Evolutionary conservation across 1,140 invertebrate species (phyloP).

Genomic region (Thaumetopoea pityocampa): DNA sequence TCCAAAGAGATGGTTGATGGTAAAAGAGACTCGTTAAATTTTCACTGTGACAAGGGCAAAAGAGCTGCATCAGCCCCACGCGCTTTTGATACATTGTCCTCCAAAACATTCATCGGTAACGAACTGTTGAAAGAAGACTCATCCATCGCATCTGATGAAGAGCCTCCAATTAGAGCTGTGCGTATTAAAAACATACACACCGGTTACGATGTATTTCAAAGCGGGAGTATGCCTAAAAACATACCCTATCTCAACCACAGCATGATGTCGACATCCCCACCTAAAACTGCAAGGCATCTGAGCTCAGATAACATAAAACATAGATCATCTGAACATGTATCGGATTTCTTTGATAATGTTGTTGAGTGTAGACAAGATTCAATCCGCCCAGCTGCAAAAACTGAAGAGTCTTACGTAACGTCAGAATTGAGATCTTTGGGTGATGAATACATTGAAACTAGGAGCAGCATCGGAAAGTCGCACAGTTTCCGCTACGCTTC

Average conservation of each 20-base stretch:
- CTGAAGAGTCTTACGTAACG: conserved; percentile 49
- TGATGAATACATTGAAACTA: conserved; percentile 59
- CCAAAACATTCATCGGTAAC: conserved; percentile 60
- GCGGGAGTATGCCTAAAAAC: conserved; percentile 65
- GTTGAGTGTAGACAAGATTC: conserved; percentile 43
- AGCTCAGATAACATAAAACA: conserved; percentile 63
- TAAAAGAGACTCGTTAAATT: conserved; percentile 53
- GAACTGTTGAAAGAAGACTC: conserved; percentile 42
- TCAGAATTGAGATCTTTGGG: conserved; percentile 57
- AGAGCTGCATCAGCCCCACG: conserved; percentile 56
- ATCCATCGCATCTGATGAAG: too few species aligned
- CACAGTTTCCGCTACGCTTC: conserved; percentile 80
- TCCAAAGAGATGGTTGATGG: conserved; percentile 58
- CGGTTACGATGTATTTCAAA: conserved; percentile 51
- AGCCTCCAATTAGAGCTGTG: conserved; percentile 41
- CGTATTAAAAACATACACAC: conserved; percentile 43
- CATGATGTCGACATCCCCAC: conserved; percentile 47
- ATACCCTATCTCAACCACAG: conserved; percentile 60
- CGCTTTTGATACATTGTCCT: conserved; percentile 54
- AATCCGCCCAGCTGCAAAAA: conserved; percentile 36
- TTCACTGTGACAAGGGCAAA: conserved; percentile 55
- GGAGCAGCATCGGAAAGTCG: conserved; percentile 79
- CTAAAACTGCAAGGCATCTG: conserved; percentile 41
- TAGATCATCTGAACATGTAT: conserved; percentile 46
- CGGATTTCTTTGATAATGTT: conserved; percentile 49